Base-by-base conservation (phyloP, 2,888 invertebrate genomes). In the Craniophora ligustri region DNA sequence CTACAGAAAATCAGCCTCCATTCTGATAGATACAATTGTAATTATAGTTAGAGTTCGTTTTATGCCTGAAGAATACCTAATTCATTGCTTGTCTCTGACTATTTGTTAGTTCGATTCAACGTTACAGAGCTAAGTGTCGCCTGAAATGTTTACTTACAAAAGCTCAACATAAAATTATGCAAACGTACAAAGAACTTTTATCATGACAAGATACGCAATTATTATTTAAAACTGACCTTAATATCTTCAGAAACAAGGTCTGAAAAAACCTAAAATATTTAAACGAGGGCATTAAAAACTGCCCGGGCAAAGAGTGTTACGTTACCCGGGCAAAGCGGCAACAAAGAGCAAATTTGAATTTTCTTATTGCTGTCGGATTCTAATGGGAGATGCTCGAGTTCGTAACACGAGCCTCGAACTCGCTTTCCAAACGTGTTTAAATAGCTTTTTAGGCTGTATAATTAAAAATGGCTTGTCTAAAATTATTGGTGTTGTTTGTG, bases 291-390 rank as follows among this genome's bases (percentile, higher is more conserved):
- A 65, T 57, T 49, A 58, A 36, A 32, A 26, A 46, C 14, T 36
- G 30, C 11, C 30, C 42, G 40, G 32, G 44, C 40, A 38, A 15
- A 28, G 44, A 41, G 59, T 65, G 36, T 65, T 59, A 38, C 41
- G 49, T 62, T 46, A 49, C 34, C 42, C 45, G 49, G 49, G 21
- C 42, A 45, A 45, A 13, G 23, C 19, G 14, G 23, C 26, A 32
- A 50, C 66, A 58, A 57, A 44, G 30, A 58, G 45, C 40, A 58
- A 62, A 62, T 62, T 45, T 58, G 58, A 30, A 66, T 32, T 31
- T 38, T 16, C 44, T 44, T 30, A 47, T 56, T 42, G 39, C 19
- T 45, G 59, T 62, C 41, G 7, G 66, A 38, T 58, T 32, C 36
- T 23, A 26, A 40, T 19, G 10, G 10, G 14, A 50, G 49, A 50